phyloP scores from a whole-genome alignment of 2,888 invertebrate genomes.

The Cephus pygmeus region DNA sequence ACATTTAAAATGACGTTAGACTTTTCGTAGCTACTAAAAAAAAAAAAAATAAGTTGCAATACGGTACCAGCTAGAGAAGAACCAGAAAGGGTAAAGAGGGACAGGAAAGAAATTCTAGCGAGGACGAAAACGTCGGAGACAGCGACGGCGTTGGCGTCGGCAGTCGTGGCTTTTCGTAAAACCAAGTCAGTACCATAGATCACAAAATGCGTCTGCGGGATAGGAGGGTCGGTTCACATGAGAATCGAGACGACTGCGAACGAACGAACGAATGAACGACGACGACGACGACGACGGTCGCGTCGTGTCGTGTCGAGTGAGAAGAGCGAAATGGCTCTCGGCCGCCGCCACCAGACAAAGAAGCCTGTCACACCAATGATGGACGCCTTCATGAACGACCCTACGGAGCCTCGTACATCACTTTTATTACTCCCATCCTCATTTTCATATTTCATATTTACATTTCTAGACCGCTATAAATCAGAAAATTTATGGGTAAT shows the following conservation, averaged over 20 bases:
- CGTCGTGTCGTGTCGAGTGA: constrained; percentile 34
- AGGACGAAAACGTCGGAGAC: too few species aligned
- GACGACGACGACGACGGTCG: constrained; percentile 6
- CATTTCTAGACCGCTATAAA: constrained; percentile 64
- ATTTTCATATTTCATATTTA: constrained; percentile 67
- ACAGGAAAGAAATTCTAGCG: too few species aligned
- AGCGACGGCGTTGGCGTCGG: too few species aligned
- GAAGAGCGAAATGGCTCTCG: constrained; percentile 49
- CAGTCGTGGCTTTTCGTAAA: too few species aligned
- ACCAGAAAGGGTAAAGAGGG: too few species aligned
- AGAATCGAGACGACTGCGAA: constrained; percentile 25
- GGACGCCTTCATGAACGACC: constrained; percentile 69
- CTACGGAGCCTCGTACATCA: constrained; percentile 68
- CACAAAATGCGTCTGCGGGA: neutral
- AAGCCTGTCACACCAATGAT: constrained; percentile 65
- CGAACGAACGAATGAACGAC: neutral
- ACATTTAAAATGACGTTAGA: too few species aligned
- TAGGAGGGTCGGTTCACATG: constrained; percentile 11
- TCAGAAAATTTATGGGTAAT: constrained; percentile 65
- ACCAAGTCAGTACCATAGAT: neutral
- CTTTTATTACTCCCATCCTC: constrained; percentile 68
- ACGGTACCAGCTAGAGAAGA: too few species aligned
- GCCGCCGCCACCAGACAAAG: constrained; percentile 56
- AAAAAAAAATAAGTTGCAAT: too few species aligned
- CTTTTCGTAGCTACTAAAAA: too few species aligned